Conservation (phyloP, 1,140 invertebrate species). For the Sarcophaga bullata region DNA sequence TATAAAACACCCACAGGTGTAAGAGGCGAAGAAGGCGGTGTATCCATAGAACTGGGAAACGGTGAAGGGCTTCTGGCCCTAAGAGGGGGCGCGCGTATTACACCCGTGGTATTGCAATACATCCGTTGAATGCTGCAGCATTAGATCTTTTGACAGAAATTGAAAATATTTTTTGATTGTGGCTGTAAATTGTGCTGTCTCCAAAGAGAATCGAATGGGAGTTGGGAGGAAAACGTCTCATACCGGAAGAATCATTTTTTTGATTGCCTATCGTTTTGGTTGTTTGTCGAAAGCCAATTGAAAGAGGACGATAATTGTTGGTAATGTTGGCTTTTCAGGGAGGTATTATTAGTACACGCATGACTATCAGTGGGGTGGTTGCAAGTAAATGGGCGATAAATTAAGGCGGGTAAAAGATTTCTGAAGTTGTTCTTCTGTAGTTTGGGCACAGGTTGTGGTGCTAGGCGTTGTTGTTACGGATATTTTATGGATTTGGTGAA, state of each 20-base stretch:
- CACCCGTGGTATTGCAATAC: conserved; percentile 45
- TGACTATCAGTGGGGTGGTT: conserved; percentile 53
- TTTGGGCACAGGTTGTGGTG: neutral
- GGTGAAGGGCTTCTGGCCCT: conserved; percentile 58
- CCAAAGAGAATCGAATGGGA: conserved; percentile 59
- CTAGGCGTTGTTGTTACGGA: conserved; percentile 43
- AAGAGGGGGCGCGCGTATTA: conserved; percentile 57
- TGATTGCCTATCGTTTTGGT: neutral
- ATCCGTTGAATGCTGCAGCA: conserved; percentile 49
- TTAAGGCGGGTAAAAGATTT: conserved; percentile 54
- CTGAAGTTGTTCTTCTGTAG: conserved; percentile 38
- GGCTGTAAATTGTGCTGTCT: conserved; percentile 46
- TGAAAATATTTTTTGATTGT: conserved; percentile 60
- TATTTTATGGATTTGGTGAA: conserved; percentile 49
- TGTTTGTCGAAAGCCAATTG: conserved; percentile 52
- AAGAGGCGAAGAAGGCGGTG: conserved; percentile 61
- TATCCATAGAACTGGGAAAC: conserved; percentile 59
- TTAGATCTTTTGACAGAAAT: conserved; percentile 59
- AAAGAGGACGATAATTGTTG: conserved; percentile 58
- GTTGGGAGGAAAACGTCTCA: conserved; percentile 50
- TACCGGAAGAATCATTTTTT: conserved; percentile 11
- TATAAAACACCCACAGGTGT: conserved; percentile 59
- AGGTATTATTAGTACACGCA: conserved; percentile 12
- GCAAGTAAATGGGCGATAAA: conserved; percentile 59
- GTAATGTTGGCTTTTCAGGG: conserved; percentile 47